phyloP scores from a whole-genome alignment of 2,888 invertebrate genomes.

The Anaspis maculata region DNA sequence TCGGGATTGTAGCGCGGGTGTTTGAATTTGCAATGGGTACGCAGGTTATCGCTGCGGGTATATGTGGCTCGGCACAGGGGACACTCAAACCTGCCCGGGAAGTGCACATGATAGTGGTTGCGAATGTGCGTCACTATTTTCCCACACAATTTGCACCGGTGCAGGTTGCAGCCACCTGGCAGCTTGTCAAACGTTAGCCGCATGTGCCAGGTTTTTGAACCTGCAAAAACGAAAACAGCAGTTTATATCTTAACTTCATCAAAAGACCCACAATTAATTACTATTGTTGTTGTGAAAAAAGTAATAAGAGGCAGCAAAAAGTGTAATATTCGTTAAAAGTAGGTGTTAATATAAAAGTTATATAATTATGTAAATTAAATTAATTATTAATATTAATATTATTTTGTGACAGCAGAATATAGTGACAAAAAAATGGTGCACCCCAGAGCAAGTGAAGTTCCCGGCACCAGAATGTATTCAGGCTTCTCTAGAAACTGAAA shows the following conservation, averaged over 20 bases:
- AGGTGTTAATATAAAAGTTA: constrained; percentile 13
- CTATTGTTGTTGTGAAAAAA: constrained; percentile 1
- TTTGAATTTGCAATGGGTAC: constrained; percentile 89
- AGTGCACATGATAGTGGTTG: constrained; percentile 91
- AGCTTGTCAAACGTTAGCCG: constrained; percentile 89
- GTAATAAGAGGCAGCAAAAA: not conserved
- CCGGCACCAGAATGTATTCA: constrained; percentile 11
- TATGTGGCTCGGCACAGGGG: constrained; percentile 85
- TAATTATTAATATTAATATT: too few relatives aligned
- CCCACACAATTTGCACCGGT: constrained; percentile 89
- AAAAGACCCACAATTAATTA: constrained; percentile 4
- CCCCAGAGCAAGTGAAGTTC: constrained; percentile 36
- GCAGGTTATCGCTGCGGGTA: constrained; percentile 86
- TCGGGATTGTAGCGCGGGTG: constrained; percentile 81
- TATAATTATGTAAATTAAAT: constrained; percentile 16
- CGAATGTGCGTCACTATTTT: constrained; percentile 92
- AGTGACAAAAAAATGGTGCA: constrained; percentile 42
- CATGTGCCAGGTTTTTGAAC: constrained; percentile 93
- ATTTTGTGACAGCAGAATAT: constrained; percentile 40
- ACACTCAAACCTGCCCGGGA: constrained; percentile 87
- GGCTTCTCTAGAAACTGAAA: constrained; percentile 3
- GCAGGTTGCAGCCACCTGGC: constrained; percentile 87
- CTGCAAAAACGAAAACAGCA: constrained; percentile 63
- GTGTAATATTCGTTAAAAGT: constrained; percentile 9
- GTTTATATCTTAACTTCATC: too few relatives aligned